Evolutionary conservation across 2,113 vertebrate genomes (phyloP).

Genomic region (Entelurus aequoreus): DNA sequence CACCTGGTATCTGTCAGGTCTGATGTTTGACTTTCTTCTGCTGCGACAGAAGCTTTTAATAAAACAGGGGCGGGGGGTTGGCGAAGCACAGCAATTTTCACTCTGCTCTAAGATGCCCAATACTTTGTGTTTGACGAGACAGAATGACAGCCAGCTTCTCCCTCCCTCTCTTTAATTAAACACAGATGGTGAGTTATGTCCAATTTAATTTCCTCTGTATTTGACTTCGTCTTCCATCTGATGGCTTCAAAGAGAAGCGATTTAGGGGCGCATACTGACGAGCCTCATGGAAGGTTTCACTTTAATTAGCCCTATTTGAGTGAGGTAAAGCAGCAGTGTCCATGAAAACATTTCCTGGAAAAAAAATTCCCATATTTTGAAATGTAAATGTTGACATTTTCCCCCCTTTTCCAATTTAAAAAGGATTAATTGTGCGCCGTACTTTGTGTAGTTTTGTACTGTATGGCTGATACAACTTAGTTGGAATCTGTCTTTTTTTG

Average conservation of each 20-base stretch:
- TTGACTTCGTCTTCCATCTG: slow-evolving; percentile 29
- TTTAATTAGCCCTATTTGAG: slow-evolving; percentile 57
- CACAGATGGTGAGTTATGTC: slow-evolving; percentile 57
- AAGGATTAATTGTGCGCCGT: too few species aligned
- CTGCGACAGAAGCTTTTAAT: slow-evolving; percentile 57
- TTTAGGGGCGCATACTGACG: slow-evolving; percentile 26
- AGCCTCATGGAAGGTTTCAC: slow-evolving; percentile 34
- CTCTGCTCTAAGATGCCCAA: slow-evolving; percentile 46
- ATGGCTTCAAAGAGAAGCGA: slow-evolving; percentile 44
- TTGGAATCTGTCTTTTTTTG: too few species aligned
- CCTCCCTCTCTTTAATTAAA: slow-evolving; percentile 48
- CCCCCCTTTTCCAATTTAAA: too few species aligned
- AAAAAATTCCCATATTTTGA: too few species aligned
- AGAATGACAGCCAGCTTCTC: slow-evolving; percentile 43
- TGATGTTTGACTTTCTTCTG: slow-evolving; percentile 40
- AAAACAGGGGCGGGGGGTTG: slow-evolving; percentile 22
- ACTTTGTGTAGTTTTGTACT: too few species aligned
- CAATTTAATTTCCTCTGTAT: slow-evolving; percentile 48
- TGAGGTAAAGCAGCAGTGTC: slow-evolving; percentile 37
- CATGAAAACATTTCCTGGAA: too few species aligned
- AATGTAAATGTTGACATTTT: too few species aligned
- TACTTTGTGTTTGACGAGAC: slow-evolving; percentile 59
- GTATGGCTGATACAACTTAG: too few species aligned
- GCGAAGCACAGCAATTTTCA: slow-evolving; percentile 42
- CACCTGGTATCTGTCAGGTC: slow-evolving; percentile 56